A percentile compares a stretch with the other conserved stretches of the same genome.
Evolutionary conservation across 2,888 invertebrate genomes (phyloP).

Genomic region (Eutolmus rufibarbis): DNA sequence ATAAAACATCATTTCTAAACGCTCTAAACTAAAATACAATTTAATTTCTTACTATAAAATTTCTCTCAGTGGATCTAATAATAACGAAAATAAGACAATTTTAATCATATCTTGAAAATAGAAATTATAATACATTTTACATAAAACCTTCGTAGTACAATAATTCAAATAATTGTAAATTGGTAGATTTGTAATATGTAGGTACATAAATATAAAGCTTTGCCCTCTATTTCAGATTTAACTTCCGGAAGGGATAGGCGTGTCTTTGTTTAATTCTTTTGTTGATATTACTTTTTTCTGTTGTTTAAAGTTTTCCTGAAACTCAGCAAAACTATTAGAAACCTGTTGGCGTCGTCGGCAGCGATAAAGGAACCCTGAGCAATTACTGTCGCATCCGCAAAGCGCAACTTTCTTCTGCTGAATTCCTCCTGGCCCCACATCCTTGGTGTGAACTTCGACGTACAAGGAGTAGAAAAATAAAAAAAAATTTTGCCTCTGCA

Average conservation of each 20-base stretch:
- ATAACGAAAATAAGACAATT: no score
- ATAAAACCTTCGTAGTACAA: no score
- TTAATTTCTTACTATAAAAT: no score
- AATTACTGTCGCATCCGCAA: background rate
- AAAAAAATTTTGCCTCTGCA: background rate
- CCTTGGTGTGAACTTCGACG: background rate
- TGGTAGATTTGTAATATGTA: no score
- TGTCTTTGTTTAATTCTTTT: background rate
- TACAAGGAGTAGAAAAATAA: background rate
- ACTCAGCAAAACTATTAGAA: background rate
- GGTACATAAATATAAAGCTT: background rate
- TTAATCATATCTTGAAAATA: no score
- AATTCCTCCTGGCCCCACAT: background rate
- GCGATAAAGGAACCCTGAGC: background rate
- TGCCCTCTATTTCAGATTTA: background rate
- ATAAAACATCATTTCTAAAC: no score
- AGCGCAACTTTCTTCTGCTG: background rate
- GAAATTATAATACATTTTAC: no score
- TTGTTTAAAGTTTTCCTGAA: background rate
- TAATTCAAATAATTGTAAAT: no score
- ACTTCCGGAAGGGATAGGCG: background rate
- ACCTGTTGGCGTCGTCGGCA: background rate
- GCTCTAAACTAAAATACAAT: no score
- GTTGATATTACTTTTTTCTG: background rate
- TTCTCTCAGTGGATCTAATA: no score